Conservation (phyloP, 1,140 invertebrate species). For the Diorhabda sublineata region DNA sequence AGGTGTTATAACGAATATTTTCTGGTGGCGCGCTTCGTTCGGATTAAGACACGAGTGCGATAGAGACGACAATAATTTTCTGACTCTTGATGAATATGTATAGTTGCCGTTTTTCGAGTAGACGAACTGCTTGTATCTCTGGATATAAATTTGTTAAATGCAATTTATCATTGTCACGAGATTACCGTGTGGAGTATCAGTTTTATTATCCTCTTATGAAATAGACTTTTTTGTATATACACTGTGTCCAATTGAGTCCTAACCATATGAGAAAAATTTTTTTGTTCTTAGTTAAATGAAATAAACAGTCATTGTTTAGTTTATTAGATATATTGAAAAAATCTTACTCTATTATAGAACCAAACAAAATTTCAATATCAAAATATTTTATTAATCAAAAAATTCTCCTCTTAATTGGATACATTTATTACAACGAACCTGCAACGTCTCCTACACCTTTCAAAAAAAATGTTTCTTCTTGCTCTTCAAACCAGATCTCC, state of each 20-base stretch:
- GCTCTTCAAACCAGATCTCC: neutral
- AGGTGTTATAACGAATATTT: slow-evolving; percentile 37
- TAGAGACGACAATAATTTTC: slow-evolving; percentile 18
- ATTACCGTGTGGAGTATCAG: neutral
- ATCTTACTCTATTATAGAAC: neutral
- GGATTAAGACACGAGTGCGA: slow-evolving; percentile 12
- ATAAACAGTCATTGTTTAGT: neutral
- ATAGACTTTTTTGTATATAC: neutral
- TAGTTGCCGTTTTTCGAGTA: slow-evolving; percentile 20
- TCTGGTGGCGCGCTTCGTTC: slow-evolving; percentile 9
- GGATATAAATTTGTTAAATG: slow-evolving; percentile 30
- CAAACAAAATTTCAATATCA: no score
- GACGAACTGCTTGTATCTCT: slow-evolving; percentile 13
- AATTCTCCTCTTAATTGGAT: neutral
- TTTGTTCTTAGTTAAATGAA: no score
- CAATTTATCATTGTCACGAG: slow-evolving; percentile 25
- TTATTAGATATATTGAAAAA: neutral
- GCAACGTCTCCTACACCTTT: no score
- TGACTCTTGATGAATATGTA: slow-evolving; percentile 23
- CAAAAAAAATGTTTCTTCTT: no score
- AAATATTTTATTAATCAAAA: neutral
- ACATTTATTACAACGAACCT: no score
- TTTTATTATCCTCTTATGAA: neutral
- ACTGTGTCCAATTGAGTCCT: neutral
- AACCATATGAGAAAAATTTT: no score